A percentile compares a stretch with the other conserved stretches of the same genome.
These are phyloP conservation scores for Maniola hyperantus DNA, from an alignment of 2,888 invertebrate species.

Conservation along the genomic window DNA sequence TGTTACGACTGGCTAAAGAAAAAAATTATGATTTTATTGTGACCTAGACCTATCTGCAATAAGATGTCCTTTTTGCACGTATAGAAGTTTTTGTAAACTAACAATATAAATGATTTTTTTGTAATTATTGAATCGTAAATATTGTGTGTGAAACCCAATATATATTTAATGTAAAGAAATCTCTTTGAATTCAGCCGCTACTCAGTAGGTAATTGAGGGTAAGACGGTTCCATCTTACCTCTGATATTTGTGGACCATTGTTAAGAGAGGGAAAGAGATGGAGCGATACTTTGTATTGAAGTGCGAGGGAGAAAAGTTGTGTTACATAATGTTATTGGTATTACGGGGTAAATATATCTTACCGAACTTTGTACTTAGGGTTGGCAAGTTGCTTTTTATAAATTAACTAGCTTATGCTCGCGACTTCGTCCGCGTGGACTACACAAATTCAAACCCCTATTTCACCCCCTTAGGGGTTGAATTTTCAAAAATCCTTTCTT, in stretches of 20 bases:
- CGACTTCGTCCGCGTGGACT: too few relatives aligned
- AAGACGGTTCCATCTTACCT: slow-evolving; percentile 2
- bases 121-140: not conserved
- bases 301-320: not conserved
- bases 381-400: not conserved
- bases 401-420: too few relatives aligned
- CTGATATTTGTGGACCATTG: slow-evolving; percentile 11
- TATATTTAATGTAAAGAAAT: slow-evolving; percentile 40
- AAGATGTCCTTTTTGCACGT: too few relatives aligned
- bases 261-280: slow-evolving; percentile 1
- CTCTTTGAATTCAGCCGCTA: slow-evolving; percentile 28
- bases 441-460: too few relatives aligned
- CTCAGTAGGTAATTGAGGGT: slow-evolving; percentile 17
- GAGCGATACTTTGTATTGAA: not conserved
- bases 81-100: too few relatives aligned
- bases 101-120: too few relatives aligned
- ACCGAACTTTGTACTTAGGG: slow-evolving; percentile 5
- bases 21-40: too few relatives aligned
- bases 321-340: slow-evolving; percentile 12
- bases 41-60: too few relatives aligned
- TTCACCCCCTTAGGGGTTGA: too few relatives aligned
- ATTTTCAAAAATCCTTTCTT: too few relatives aligned
- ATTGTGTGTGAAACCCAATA: slow-evolving; percentile 35
- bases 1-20: too few relatives aligned
- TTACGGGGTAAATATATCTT: not conserved